Base-by-base conservation (phyloP, 2,888 invertebrate genomes). In the Neria commutata region DNA sequence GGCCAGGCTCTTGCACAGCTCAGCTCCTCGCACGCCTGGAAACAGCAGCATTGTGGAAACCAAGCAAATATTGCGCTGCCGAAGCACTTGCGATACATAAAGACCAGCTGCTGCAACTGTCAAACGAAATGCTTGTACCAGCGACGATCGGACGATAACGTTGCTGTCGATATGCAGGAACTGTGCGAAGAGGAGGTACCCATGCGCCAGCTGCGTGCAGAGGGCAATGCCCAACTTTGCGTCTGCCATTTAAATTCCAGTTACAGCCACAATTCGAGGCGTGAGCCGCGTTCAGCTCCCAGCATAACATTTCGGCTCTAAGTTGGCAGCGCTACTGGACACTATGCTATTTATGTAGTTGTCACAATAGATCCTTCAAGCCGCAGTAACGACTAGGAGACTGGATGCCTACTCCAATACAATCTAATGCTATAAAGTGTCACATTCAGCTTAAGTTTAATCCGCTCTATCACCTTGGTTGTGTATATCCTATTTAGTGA, bases 281-380 rank as follows among this genome's bases (percentile, higher is more conserved):
- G 80, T 25, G 72, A 72, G 56, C 80, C 80, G 24, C 76, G 78
- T 25, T 80, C 80, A 3, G 80, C 79, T 10, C 80, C 80, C 1
- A 77, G 75, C 46, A 79, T 80, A 50, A 76, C 76, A 54, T 80
- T 80, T 69, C 71, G 73, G 59, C 72, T 80, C 6, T 80, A 72
- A 63, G 14, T 19, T 42, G 19, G 33, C 24, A 60, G 53, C 42
- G 26, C 17, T 29, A 45, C 16, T 6, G 29, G 40, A 54, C 24
- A 23, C 21, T 24, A 21, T 17, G 26, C 16, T 29, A 46, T 42
- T 24, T n/a, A n/a, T n/a, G n/a, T n/a, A n/a, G n/a, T n/a, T n/a
- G n/a, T n/a, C n/a, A n/a, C n/a, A n/a, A n/a, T n/a, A n/a, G n/a
- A n/a, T n/a, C n/a, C n/a, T n/a, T n/a, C n/a, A n/a, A n/a, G n/a